These are phyloP conservation scores for Rhorus exstirpatorius DNA, from an alignment of 2,888 invertebrate species.

Conservation along the genomic window DNA sequence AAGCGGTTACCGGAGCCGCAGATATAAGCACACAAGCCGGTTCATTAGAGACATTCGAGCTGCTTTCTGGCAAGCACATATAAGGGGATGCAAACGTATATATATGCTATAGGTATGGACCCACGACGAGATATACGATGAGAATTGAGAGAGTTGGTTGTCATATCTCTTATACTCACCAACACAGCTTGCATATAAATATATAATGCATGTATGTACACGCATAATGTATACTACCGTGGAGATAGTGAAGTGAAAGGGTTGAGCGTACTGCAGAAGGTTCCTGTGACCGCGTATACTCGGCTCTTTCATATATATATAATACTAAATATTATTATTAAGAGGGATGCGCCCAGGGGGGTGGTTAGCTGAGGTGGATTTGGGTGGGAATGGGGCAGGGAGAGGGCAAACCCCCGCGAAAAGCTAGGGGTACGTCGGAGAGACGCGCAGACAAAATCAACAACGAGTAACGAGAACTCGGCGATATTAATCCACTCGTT, in stretches of 20 bases:
- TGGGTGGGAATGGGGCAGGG: conserved; percentile 60
- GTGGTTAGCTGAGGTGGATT: conserved; percentile 58
- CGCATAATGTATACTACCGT: conserved; percentile 15
- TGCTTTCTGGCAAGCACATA: conserved; percentile 79
- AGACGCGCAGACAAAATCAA: conserved; percentile 86
- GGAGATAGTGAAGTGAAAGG: conserved; percentile 62
- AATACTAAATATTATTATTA: conserved; percentile 69
- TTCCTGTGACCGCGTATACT: conserved; percentile 65
- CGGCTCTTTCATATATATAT: conserved; percentile 24
- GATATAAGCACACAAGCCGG: conserved; percentile 86
- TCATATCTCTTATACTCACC: conserved; percentile 46
- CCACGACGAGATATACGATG: conserved; percentile 67
- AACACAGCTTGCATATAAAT: conserved; percentile 4
- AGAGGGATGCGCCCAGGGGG: conserved; percentile 71
- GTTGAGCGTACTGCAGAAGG: conserved; percentile 62
- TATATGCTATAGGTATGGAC: conserved; percentile 49
- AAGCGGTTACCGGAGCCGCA: conserved; percentile 83
- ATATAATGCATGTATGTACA: too few relatives aligned
- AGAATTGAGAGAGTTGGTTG: conserved; percentile 63
- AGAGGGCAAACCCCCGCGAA: conserved; percentile 72
- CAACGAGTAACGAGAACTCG: conserved; percentile 86
- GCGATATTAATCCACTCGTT: conserved; percentile 86
- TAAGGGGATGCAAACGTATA: conserved; percentile 62
- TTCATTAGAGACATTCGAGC: conserved; percentile 86
- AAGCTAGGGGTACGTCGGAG: conserved; percentile 73